Conservation (phyloP, 2,888 invertebrate species). For the Leptinotarsa rubiginosa region DNA sequence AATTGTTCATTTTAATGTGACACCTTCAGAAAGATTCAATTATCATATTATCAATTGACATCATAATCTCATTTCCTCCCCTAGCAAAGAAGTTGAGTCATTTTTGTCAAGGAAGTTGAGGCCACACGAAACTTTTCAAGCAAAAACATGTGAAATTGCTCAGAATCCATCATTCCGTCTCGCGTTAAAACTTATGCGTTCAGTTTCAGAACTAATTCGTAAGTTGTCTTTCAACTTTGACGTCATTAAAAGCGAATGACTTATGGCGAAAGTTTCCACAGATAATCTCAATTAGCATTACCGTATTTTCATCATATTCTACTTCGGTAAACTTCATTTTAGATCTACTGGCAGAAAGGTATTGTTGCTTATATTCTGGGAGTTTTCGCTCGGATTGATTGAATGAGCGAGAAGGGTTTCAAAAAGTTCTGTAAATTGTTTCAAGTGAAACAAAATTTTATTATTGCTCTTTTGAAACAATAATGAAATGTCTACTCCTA, state of each 20-base stretch:
- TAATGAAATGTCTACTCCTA: too few relatives aligned
- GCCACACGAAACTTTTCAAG: constrained; percentile 31
- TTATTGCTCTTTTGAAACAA: too few relatives aligned
- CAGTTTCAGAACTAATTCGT: constrained; percentile 43
- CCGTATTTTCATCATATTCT: constrained; percentile 4
- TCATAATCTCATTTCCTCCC: neutral
- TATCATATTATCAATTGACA: neutral
- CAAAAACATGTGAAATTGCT: constrained; percentile 37
- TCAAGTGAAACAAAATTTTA: too few relatives aligned
- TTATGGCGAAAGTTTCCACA: constrained; percentile 41
- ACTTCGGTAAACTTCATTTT: neutral
- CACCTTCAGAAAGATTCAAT: neutral
- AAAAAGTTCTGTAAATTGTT: neutral
- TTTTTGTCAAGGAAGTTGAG: constrained; percentile 11
- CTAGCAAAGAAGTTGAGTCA: neutral
- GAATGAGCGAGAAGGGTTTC: neutral
- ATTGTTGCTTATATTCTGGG: neutral
- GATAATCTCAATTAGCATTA: constrained; percentile 33
- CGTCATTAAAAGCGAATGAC: constrained; percentile 41
- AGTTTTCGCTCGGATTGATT: neutral
- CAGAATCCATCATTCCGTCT: constrained; percentile 43
- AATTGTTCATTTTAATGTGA: too few relatives aligned
- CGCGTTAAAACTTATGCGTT: constrained; percentile 37
- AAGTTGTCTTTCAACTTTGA: constrained; percentile 46
- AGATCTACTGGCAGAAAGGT: neutral